Conservation (phyloP, 2,797 vertebrate genomes). For the Nothura maculosa region DNA sequence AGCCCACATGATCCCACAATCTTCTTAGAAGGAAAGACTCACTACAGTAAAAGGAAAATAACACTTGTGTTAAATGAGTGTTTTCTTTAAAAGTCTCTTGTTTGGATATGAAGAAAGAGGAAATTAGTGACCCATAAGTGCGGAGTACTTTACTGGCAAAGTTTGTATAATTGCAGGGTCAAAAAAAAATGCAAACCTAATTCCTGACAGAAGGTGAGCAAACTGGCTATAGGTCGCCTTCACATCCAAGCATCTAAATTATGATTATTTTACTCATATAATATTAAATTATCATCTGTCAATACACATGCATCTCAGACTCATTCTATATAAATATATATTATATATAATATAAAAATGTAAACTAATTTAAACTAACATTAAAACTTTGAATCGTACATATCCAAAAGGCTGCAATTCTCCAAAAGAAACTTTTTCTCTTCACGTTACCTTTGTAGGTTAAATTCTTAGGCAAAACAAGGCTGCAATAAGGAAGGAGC, state of each 20-base stretch:
- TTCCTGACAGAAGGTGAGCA: neutral
- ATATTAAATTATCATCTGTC: neutral
- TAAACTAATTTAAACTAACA: neutral
- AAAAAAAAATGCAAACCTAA: neutral
- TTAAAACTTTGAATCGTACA: neutral
- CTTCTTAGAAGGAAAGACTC: neutral
- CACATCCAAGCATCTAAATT: neutral
- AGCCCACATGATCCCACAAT: neutral
- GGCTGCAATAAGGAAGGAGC: neutral
- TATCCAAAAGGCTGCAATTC: neutral
- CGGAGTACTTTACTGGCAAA: neutral
- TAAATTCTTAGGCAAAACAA: neutral
- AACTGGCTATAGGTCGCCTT: neutral
- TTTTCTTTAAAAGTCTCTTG: neutral
- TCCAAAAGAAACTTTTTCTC: neutral
- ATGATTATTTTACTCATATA: neutral
- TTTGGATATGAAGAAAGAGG: neutral
- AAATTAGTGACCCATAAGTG: neutral
- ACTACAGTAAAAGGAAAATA: neutral
- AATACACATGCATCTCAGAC: neutral
- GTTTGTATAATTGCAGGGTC: neutral
- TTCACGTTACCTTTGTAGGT: neutral
- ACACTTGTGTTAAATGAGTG: neutral
- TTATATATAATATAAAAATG: neutral
- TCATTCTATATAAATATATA: too few relatives aligned